phyloP scores from a whole-genome alignment of 2,113 vertebrate species.

The Psilopogon haemacephalus region DNA sequence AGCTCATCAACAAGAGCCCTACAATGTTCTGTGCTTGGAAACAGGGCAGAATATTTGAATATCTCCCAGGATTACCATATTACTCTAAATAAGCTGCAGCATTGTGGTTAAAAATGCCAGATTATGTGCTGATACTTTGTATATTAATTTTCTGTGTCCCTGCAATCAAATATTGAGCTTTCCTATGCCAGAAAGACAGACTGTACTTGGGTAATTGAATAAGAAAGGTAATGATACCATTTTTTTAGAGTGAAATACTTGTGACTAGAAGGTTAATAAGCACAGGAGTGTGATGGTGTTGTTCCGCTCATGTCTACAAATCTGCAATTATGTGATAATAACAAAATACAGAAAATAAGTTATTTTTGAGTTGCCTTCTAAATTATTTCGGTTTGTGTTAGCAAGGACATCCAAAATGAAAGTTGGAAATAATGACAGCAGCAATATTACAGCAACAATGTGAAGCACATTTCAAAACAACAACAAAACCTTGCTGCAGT shows the following conservation, averaged over 20 bases:
- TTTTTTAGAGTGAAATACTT: neutral
- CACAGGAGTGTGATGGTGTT: neutral
- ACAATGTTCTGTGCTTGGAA: neutral
- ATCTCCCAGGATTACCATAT: neutral
- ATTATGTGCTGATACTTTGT: neutral
- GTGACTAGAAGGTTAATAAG: neutral
- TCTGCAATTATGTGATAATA: neutral
- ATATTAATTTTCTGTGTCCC: neutral
- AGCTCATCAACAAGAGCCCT: neutral
- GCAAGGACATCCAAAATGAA: constrained; percentile 20
- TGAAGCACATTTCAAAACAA: neutral
- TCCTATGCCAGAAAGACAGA: neutral
- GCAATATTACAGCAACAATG: neutral
- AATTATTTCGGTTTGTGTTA: neutral
- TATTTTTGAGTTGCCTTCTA: neutral
- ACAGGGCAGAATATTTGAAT: neutral
- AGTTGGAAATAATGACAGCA: neutral
- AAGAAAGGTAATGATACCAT: neutral
- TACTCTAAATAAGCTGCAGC: neutral
- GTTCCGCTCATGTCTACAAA: neutral
- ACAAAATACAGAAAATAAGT: neutral
- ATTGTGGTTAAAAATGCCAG: neutral
- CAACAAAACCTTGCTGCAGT: neutral
- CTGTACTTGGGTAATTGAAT: neutral
- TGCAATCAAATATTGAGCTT: neutral